Evolutionary conservation across 2,888 invertebrate species (phyloP), one percentile per base, ranked within the genome.

Genomic region (Stenchaetothrips biformis): DNA sequence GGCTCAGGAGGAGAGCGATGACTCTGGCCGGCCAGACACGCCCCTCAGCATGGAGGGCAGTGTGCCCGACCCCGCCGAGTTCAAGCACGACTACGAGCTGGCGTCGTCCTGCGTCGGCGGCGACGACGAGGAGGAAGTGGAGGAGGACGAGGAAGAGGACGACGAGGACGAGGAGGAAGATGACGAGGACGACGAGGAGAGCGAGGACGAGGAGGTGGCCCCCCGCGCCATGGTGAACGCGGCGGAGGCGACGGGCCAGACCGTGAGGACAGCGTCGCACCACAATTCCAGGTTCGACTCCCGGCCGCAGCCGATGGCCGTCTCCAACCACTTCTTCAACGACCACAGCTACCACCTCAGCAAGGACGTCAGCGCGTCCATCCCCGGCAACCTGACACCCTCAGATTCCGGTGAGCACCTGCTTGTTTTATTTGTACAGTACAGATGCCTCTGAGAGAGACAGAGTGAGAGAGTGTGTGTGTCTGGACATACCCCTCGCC

Each of bases 341-440:
- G 67, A 74, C 67, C 67, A 74, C 67, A 74, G 67, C 67, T 74
- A 74, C 67, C 67, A 74, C 25, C 67, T 74, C 21, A 74, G 67
- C 67, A 74, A 74, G 25, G 25, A 21, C 8, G 67, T 25, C 67
- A 21, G 25, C 67, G 7, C 67, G 9, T 21, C 67, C 67, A 74
- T 74, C 25, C 67, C 67, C 21, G 67, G 67, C 67, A 74, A 74
- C 67, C 67, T 74, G 9, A 74, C 67, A 25, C 67, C 67, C 67
- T 74, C 67, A 8, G 67, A 74, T 74, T 74, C 67, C 25, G 67
- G 67, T 74, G 67, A 74, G 67, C 25, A 25, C 6, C 25, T 25
- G 6, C 25, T 74, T 67, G 9, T 67, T 74, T 21, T n/a, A n/a
- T n/a, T n/a, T 6, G 21, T 25, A n/a, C 0, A 9, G 13, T 7